Evolutionary conservation across 2,113 vertebrate species (phyloP).

Genomic region (Rhinolophus ferrumequinum): DNA sequence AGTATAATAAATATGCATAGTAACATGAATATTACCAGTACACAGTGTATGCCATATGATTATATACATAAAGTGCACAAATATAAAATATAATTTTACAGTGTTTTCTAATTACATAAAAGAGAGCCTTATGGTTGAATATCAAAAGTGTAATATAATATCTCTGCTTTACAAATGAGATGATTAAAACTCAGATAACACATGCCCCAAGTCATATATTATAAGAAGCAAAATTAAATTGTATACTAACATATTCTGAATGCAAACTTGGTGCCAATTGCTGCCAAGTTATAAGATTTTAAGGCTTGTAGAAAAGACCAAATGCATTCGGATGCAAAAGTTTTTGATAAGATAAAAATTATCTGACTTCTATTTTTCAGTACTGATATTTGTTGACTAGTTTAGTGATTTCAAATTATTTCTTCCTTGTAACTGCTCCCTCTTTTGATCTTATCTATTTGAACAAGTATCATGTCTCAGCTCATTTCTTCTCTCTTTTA

Average conservation of each 20-base stretch:
- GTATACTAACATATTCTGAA: conserved; percentile 20
- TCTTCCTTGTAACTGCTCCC: not conserved
- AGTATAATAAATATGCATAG: not conserved
- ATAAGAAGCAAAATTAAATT: conserved; percentile 61
- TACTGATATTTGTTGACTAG: not conserved
- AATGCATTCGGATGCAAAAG: not conserved
- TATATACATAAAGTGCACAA: conserved; percentile 24
- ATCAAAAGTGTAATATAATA: conserved; percentile 31
- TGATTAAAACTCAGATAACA: conserved; percentile 48
- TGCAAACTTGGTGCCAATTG: not conserved
- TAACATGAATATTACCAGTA: not conserved
- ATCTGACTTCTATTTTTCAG: not conserved
- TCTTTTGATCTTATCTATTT: not conserved
- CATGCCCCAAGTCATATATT: not conserved
- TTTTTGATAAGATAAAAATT: not conserved
- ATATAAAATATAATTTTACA: conserved; percentile 42
- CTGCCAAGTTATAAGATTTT: not conserved
- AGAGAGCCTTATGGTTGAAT: conserved; percentile 37
- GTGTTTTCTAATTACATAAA: conserved; percentile 55
- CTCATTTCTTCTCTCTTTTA: not conserved
- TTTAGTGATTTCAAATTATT: conserved; percentile 9
- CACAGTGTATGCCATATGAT: not conserved
- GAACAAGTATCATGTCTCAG: not conserved
- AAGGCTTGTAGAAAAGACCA: conserved; percentile 30
- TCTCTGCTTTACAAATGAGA: conserved; percentile 48